Evolutionary conservation across 30 jellyfish, hydroid and myxozoan species (phyloP).

Genomic region (Chrysaora quinquecirrha): DNA sequence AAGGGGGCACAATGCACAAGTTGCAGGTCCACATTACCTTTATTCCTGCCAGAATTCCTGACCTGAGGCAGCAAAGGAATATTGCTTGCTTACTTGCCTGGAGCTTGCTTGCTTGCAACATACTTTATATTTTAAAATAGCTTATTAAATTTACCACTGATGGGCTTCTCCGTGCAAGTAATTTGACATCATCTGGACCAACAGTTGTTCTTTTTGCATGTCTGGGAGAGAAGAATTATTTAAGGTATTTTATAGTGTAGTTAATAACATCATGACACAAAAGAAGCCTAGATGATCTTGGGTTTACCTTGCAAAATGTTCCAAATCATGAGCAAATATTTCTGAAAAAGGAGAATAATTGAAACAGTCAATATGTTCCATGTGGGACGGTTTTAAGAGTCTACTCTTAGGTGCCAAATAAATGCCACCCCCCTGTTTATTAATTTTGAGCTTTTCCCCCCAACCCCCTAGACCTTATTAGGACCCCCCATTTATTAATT

Average conservation of each 20-base stretch:
- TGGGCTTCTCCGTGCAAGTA: conserved; percentile 21
- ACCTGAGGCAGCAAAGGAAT: too few relatives aligned
- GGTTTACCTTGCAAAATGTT: conserved; percentile 1
- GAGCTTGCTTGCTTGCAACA: neutral
- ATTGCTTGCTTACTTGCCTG: too few relatives aligned
- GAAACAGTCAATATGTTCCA: too few relatives aligned
- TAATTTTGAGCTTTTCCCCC: neutral
- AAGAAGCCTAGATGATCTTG: neutral
- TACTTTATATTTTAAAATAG: neutral
- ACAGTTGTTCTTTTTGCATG: conserved; percentile 22
- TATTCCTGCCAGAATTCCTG: too few relatives aligned
- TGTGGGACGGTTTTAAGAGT: neutral
- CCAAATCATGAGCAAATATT: neutral
- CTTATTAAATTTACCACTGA: neutral
- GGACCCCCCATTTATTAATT: too few relatives aligned
- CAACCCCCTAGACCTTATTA: too few relatives aligned
- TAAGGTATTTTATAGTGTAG: too few relatives aligned
- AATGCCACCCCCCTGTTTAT: too few relatives aligned
- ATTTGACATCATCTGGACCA: conserved; percentile 17
- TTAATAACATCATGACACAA: too few relatives aligned
- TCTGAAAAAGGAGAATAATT: neutral
- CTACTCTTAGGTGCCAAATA: neutral
- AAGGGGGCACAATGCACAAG: neutral
- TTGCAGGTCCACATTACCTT: too few relatives aligned
- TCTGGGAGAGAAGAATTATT: neutral